Conservation (phyloP, 1,140 invertebrate species). For the Teleogryllus occipitalis region DNA sequence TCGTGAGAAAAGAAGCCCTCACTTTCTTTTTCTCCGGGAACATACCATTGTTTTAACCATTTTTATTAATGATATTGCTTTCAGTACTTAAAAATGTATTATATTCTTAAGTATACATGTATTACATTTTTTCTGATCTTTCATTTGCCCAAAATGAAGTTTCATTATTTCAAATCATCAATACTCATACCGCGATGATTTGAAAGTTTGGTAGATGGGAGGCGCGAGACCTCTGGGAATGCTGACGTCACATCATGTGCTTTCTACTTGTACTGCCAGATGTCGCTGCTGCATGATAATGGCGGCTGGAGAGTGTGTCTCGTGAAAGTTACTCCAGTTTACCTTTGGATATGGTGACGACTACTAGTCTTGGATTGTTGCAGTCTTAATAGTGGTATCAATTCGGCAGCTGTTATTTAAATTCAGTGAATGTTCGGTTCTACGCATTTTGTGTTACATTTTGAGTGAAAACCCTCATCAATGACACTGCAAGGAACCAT, state of each 20-base stretch:
- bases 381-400: neutral
- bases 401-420: neutral
- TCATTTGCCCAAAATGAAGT: no score
- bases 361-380: neutral
- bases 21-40: no score
- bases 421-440: neutral
- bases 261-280: constrained; percentile 5
- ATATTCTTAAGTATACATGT: no score
- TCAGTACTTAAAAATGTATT: no score
- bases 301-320: constrained; percentile 9
- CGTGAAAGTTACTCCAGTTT: constrained; percentile 10
- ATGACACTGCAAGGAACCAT: neutral
- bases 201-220: no score
- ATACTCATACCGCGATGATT: no score
- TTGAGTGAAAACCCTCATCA: neutral
- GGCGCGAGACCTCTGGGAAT: neutral
- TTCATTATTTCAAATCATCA: no score
- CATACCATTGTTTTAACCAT: no score
- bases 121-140: no score
- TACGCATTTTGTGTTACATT: neutral
- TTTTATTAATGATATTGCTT: no score
- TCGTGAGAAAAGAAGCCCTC: no score
- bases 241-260: neutral
- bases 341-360: neutral
- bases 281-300: constrained; percentile 21